phyloP scores from a whole-genome alignment of 2,888 invertebrate species.

The Oxyteleia sp. region DNA sequence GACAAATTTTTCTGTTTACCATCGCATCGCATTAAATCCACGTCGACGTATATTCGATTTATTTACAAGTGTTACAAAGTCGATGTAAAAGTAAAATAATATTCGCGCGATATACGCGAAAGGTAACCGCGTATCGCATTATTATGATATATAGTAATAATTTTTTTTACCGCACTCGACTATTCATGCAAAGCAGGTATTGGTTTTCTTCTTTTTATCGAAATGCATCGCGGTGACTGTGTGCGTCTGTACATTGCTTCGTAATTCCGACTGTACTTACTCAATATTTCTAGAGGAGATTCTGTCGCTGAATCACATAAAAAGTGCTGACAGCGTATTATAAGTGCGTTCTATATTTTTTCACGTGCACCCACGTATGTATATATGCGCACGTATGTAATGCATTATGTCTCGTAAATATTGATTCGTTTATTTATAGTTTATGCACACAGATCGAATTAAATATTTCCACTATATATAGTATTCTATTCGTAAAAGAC shows the following conservation, averaged over 20 bases:
- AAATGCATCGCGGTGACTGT: slow-evolving; percentile 31
- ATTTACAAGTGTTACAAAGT: not conserved
- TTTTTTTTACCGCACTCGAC: slow-evolving; percentile 29
- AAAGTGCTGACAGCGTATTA: slow-evolving; percentile 63
- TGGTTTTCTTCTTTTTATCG: slow-evolving; percentile 46
- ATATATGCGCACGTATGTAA: slow-evolving; percentile 26
- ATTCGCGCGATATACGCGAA: slow-evolving; percentile 1
- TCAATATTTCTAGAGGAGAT: slow-evolving; percentile 59
- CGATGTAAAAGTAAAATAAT: not conserved
- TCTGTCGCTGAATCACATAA: slow-evolving; percentile 58
- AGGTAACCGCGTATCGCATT: slow-evolving; percentile 18
- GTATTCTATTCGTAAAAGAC: slow-evolving; percentile 3
- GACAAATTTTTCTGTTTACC: not conserved
- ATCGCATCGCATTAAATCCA: not conserved
- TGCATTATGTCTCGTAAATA: slow-evolving; percentile 56
- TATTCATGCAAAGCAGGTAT: slow-evolving; percentile 37
- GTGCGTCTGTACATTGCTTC: slow-evolving; percentile 33
- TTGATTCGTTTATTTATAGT: slow-evolving; percentile 66
- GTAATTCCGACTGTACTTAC: slow-evolving; percentile 60
- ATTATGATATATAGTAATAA: slow-evolving; percentile 25
- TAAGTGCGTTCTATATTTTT: slow-evolving; percentile 54
- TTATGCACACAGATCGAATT: slow-evolving; percentile 31
- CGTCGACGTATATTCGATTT: not conserved
- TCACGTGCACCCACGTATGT: slow-evolving; percentile 12
- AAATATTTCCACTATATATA: slow-evolving; percentile 30